Evolutionary conservation across 2,797 vertebrate genomes (phyloP).

Genomic region (Aselliscus stoliczkanus): DNA sequence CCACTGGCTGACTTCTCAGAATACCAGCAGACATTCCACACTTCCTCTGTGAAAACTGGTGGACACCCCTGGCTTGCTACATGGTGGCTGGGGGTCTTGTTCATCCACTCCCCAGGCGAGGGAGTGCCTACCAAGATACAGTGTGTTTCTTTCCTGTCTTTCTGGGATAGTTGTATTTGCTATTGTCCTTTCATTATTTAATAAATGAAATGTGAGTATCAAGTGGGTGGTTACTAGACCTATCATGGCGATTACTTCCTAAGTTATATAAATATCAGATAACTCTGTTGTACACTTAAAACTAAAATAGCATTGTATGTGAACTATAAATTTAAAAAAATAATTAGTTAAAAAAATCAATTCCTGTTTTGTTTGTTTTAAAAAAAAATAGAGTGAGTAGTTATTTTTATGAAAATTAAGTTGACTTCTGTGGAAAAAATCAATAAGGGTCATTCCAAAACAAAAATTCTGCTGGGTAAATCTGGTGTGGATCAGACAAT

Average conservation of each 20-base stretch:
- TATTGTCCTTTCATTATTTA: neutral
- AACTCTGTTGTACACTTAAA: neutral
- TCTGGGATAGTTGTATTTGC: neutral
- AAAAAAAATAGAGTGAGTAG: neutral
- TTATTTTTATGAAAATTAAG: neutral
- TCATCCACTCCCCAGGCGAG: neutral
- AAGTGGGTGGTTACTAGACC: neutral
- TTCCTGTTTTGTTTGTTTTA: neutral
- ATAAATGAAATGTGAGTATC: neutral
- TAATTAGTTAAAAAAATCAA: neutral
- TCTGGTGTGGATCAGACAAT: neutral
- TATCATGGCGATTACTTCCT: neutral
- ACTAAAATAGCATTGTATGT: neutral
- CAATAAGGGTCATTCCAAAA: neutral
- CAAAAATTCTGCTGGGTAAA: too few species aligned
- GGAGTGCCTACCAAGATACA: accelerated
- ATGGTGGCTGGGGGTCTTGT: neutral
- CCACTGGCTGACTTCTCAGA: neutral
- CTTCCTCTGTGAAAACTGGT: neutral
- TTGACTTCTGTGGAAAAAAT: neutral
- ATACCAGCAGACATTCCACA: neutral
- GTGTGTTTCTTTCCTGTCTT: neutral
- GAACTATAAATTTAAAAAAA: neutral
- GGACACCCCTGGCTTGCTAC: neutral
- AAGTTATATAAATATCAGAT: neutral